Evolutionary conservation across 2,113 vertebrate species (phyloP).

Genomic region (human): DNA sequence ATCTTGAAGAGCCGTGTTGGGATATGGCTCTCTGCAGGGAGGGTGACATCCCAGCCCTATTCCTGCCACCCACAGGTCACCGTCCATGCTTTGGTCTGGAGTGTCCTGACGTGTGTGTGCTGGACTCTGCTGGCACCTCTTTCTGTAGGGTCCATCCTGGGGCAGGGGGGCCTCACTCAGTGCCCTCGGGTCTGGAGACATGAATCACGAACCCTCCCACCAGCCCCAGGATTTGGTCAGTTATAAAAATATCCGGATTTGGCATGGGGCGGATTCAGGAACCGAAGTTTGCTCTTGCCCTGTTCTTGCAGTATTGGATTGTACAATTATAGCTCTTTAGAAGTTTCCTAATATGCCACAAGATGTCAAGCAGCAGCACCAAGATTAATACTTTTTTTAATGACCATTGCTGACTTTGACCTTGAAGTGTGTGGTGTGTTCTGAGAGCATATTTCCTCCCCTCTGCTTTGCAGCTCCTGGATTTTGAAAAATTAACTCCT

Average conservation of each 20-base stretch:
- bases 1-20: too few relatives aligned
- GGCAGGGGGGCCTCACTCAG: not conserved
- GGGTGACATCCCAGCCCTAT: not conserved
- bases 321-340: slow-evolving; percentile 6
- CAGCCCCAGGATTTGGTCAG: not conserved
- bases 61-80: rapidly evolving
- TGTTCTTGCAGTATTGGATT: slow-evolving; percentile 11
- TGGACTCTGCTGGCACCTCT: too few relatives aligned
- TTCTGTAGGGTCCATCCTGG: not conserved
- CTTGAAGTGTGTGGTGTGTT: slow-evolving; percentile 5
- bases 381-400: slow-evolving; percentile 39
- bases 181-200: not conserved
- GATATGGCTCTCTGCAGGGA: not conserved
- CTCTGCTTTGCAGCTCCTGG: not conserved
- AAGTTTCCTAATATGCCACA: not conserved
- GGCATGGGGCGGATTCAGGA: not conserved
- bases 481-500: slow-evolving; percentile 37
- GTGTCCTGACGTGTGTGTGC: rapidly evolving
- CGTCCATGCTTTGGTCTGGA: rapidly evolving
- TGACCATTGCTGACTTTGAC: slow-evolving; percentile 34
- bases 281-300: not conserved
- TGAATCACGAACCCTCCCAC: not conserved
- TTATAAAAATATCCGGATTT: not conserved
- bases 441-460: not conserved
- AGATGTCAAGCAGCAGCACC: not conserved